These are phyloP conservation scores for Rhinogobio ventralis DNA, from an alignment of 2,797 vertebrate species.

Conservation along the genomic window DNA sequence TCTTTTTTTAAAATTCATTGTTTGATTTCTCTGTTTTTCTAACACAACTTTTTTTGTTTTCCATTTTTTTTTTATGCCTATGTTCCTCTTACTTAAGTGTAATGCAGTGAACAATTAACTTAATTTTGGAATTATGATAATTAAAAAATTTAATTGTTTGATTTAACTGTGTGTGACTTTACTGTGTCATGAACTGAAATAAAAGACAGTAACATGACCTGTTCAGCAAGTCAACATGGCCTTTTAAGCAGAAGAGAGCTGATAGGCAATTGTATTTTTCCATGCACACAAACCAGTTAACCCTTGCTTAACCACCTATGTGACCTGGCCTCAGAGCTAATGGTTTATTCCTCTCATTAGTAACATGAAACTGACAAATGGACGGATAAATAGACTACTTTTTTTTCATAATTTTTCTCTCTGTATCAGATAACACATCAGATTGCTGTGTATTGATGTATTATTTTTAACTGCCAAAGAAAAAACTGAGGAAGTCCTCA, in stretches of 20 bases:
- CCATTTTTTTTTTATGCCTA: background rate
- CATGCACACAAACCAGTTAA: background rate
- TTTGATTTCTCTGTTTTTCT: background rate
- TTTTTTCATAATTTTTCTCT: background rate
- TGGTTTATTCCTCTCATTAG: background rate
- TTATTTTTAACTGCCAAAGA: background rate
- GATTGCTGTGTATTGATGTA: background rate
- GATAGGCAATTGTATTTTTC: background rate
- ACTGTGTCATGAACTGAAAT: background rate
- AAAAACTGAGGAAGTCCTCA: background rate
- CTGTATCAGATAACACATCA: background rate
- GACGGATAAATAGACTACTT: background rate
- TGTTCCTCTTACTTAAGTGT: background rate
- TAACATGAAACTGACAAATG: background rate
- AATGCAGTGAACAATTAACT: background rate
- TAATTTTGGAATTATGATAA: background rate
- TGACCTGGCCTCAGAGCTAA: too few species aligned
- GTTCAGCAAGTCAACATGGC: background rate
- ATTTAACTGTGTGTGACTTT: background rate
- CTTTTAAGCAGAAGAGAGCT: background rate
- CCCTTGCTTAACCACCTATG: background rate
- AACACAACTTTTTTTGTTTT: background rate
- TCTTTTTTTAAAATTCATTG: background rate
- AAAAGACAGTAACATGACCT: background rate
- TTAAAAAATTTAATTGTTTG: constrained; percentile 26